phyloP scores from a whole-genome alignment of 2,888 invertebrate genomes.

The Drosophila incognita region DNA sequence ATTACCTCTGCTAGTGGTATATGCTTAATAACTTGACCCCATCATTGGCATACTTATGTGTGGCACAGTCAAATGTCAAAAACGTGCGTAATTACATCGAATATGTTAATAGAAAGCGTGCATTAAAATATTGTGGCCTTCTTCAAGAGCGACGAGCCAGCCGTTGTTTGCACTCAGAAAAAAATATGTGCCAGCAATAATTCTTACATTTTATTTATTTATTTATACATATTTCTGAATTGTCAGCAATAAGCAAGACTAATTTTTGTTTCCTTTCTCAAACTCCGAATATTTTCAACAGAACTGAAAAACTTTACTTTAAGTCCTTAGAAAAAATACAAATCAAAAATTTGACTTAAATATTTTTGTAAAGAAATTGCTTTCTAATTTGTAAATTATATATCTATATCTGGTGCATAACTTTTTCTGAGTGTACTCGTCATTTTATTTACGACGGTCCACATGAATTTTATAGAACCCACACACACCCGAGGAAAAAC shows the following conservation, averaged over 20 bases:
- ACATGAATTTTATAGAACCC: constrained; percentile 35
- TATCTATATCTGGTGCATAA: too few species aligned
- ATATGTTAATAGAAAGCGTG: constrained; percentile 68
- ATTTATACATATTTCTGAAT: not conserved
- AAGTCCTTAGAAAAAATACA: too few species aligned
- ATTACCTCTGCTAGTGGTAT: constrained; percentile 13
- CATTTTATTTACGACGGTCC: constrained; percentile 46
- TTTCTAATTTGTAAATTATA: not conserved
- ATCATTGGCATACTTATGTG: constrained; percentile 29
- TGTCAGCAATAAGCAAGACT: too few species aligned
- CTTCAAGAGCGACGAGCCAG: constrained; percentile 32
- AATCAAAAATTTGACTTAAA: too few species aligned
- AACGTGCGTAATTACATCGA: constrained; percentile 76
- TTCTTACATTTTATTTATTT: not conserved
- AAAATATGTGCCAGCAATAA: not conserved
- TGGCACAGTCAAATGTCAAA: constrained; percentile 62
- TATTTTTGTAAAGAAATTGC: too few species aligned
- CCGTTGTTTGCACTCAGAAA: constrained; percentile 1
- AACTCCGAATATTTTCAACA: not conserved
- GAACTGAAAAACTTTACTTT: not conserved
- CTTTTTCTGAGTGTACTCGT: constrained; percentile 3
- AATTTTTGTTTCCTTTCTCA: not conserved
- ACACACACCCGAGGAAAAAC: not conserved
- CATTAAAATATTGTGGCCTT: constrained; percentile 64
- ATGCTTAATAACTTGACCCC: constrained; percentile 37